Base-by-base conservation (phyloP, 2,888 invertebrate genomes). In the Aquatica leii region DNA sequence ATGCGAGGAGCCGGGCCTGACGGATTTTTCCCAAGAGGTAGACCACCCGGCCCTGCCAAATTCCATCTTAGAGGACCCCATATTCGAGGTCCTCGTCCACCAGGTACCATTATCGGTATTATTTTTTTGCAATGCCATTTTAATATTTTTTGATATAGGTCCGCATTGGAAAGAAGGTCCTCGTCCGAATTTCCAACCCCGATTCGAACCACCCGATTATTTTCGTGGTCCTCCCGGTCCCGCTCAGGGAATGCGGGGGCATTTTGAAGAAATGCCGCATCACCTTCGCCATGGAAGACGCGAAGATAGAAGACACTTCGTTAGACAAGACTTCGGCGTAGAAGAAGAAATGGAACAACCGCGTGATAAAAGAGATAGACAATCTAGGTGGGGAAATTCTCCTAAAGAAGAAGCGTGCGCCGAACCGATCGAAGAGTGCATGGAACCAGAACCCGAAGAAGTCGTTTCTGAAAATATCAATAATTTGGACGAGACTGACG, bases 91-190 rank as follows among this genome's bases (percentile, higher is more conserved):
- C 73, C 74, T 41, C 71, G 76, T 65, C 71, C 71, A 31, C 66
- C 71, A 63, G 74, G 72, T 64, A 66, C n/a, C n/a, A n/a, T n/a
- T n/a, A n/a, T n/a, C n/a, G n/a, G n/a, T n/a, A n/a, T n/a, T n/a
- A n/a, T n/a, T n/a, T n/a, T n/a, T n/a, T n/a, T n/a, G n/a, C n/a
- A n/a, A n/a, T n/a, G n/a, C n/a, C n/a, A n/a, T n/a, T n/a, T n/a
- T n/a, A n/a, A n/a, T n/a, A n/a, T n/a, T n/a, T 49, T 56, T 4
- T 24, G 4, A 24, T 6, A 41, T 67, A 76, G 77, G 74, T 41
- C 70, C 71, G 1, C 73, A 73, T 53, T 85, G 84, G 85, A 83
- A 66, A 80, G 83, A 65, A 76, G 81, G n/a, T n/a, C 82, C 83
- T 1, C 77, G 84, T 2, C 84, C 84, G 71, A 84, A 83, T 73